A percentile compares a stretch with the other conserved stretches of the same genome.
Conservation (phyloP, 1,140 invertebrate genomes). For the Drosophila grimshawi region DNA sequence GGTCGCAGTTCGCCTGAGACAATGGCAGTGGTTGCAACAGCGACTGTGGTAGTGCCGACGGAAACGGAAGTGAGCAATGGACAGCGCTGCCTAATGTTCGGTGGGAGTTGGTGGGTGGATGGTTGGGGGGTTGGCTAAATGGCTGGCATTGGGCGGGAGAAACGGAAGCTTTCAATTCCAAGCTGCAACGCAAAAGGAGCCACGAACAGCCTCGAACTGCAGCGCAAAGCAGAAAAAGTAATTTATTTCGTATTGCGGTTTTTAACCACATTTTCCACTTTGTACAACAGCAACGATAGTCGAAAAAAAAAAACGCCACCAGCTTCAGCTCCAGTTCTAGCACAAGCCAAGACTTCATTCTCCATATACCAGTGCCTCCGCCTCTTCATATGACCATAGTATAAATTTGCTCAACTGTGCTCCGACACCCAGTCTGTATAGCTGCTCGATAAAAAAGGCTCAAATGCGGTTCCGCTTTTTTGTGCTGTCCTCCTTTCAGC, state of each 20-base stretch:
- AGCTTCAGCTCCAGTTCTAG: constrained; percentile 43
- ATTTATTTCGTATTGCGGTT: constrained; percentile 83
- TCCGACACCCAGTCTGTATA: constrained; percentile 44
- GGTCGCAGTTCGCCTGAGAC: constrained; percentile 38
- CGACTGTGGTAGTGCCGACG: constrained; percentile 24
- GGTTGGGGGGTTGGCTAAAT: constrained; percentile 52
- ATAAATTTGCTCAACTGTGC: constrained; percentile 48
- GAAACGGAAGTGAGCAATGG: constrained; percentile 75
- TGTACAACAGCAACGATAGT: constrained; percentile 80
- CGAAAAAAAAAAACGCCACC: constrained; percentile 59
- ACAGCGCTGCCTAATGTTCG: constrained; percentile 75
- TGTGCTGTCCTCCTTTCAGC: constrained; percentile 47
- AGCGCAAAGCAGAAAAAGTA: constrained; percentile 81
- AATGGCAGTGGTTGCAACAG: constrained; percentile 21
- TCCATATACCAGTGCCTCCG: constrained; percentile 1
- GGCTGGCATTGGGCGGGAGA: constrained; percentile 51
- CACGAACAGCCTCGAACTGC: constrained; percentile 53
- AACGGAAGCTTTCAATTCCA: constrained; percentile 81
- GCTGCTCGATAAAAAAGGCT: constrained; percentile 79
- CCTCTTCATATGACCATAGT: constrained; percentile 31
- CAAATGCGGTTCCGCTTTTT: constrained; percentile 79
- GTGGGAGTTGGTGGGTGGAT: constrained; percentile 32
- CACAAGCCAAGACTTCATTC: constrained; percentile 42
- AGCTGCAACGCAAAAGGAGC: constrained; percentile 70
- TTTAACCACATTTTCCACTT: constrained; percentile 83